Percentiles rank a stretch among this genome's conserved stretches.
Conservation (phyloP, 2,797 vertebrate species). For the Vespertilio murinus region DNA sequence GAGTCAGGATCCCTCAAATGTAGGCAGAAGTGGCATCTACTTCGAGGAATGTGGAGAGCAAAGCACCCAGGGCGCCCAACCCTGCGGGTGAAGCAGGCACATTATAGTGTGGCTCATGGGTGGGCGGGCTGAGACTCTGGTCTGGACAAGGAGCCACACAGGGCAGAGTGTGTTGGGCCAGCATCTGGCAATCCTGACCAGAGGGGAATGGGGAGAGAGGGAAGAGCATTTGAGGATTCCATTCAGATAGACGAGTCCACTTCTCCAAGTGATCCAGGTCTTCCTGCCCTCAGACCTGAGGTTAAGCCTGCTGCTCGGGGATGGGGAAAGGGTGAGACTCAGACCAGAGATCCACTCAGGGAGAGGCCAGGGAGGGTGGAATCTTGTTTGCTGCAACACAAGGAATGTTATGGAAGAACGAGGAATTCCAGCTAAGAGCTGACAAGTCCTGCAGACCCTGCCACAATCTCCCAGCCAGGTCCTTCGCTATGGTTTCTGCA, state of each 20-base stretch:
- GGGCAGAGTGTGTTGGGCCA: background rate
- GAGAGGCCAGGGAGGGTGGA: background rate
- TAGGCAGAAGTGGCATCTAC: background rate
- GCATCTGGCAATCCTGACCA: background rate
- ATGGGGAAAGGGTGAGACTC: background rate
- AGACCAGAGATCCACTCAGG: background rate
- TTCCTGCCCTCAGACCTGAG: background rate
- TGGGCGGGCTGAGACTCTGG: background rate
- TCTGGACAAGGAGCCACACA: background rate
- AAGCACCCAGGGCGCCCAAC: background rate
- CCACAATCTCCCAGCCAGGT: background rate
- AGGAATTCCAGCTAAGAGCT: background rate
- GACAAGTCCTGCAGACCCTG: background rate
- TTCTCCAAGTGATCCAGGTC: background rate
- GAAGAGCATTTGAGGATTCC: background rate
- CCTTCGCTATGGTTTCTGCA: background rate
- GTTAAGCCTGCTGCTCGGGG: background rate
- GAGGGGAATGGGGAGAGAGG: too few species aligned
- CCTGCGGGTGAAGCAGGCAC: background rate
- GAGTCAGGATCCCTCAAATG: background rate
- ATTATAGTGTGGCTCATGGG: fast-evolving
- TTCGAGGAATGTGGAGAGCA: background rate
- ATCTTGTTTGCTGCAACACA: background rate
- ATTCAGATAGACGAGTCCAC: background rate
- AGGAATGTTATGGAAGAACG: background rate